These are phyloP conservation scores for Callosobruchus maculatus DNA, from an alignment of 2,888 invertebrate species.

Conservation along the genomic window DNA sequence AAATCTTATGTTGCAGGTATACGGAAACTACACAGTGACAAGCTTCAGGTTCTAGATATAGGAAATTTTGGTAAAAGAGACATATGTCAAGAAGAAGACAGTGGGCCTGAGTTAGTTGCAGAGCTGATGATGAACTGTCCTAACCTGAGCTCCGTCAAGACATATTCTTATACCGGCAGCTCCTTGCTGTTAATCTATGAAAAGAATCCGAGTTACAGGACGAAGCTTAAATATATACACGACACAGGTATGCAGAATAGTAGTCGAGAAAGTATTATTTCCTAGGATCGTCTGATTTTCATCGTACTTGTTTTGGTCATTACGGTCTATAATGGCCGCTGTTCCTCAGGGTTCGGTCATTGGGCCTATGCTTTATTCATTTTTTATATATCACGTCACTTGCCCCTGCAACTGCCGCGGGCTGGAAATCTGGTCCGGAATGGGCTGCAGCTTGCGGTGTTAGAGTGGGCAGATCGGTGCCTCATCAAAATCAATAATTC, in stretches of 20 bases:
- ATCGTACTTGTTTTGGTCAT: no score
- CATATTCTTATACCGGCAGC: slow-evolving; percentile 66
- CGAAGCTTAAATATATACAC: slow-evolving; percentile 65
- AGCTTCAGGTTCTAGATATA: slow-evolving; percentile 56
- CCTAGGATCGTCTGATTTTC: no score
- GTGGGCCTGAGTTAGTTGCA: slow-evolving; percentile 55
- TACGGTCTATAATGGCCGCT: no score
- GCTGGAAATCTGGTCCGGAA: no score
- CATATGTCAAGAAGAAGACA: slow-evolving; percentile 53
- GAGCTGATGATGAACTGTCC: slow-evolving; percentile 61
- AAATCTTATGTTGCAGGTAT: slow-evolving; percentile 56
- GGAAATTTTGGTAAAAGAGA: slow-evolving; percentile 69
- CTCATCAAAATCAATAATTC: no score
- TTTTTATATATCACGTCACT: no score
- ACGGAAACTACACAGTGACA: slow-evolving; percentile 55
- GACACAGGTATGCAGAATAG: slow-evolving; percentile 47
- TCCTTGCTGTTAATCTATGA: slow-evolving; percentile 56
- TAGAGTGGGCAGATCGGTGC: no score
- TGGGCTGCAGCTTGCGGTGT: no score
- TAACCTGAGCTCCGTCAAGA: slow-evolving; percentile 61
- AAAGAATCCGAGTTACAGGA: slow-evolving; percentile 55
- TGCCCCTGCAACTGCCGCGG: no score
- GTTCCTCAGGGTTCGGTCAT: no score
- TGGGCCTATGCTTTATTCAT: no score
- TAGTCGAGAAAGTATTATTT: no score